Evolutionary conservation across 2,888 invertebrate genomes (phyloP), one percentile per base, ranked within the genome.

Genomic region (Drosophila histrio): DNA sequence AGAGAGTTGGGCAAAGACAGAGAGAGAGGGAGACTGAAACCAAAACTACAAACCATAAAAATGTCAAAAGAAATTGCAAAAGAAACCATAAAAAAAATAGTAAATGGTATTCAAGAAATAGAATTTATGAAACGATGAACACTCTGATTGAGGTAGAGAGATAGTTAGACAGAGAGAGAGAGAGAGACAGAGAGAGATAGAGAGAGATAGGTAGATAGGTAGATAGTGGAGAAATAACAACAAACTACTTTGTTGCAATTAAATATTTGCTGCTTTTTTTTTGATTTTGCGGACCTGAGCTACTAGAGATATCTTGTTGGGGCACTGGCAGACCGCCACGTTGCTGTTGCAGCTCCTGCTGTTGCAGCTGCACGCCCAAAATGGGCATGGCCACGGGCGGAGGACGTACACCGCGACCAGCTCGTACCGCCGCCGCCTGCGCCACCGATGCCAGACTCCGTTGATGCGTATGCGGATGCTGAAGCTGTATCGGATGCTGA

Each of bases 241-340:
- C 69, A 69, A 78, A 65, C 85, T 82, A 82, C 76, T 79, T 68
- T 64, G 73, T 58, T 66, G 74, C 32, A 63, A 70, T 73, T 68
- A 73, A 64, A 66, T 67, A 66, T 57, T 47, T 56, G 54, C 34
- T 54, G 34, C 24, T 47, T 50, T 66, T 56, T 47, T 46, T 54
- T 56, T 61, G 59, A 63, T 67, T 82, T 90, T 89, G 89, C 91
- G 91, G 91, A 91, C 92, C 91, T 92, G 92, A 92, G 69, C 91
- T 91, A 85, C 91, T 91, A 74, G 92, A 91, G 60, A 91, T 90
- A 79, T 91, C 92, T 93, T 92, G 92, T 91, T 90, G 90, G 92
- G 93, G 92, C 93, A 93, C 87, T 90, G 93, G 90, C 93, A 93
- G 91, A 92, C 92, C 87, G 78, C 89, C 90, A 90, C 93, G 87